phyloP scores from a whole-genome alignment of 2,888 invertebrate genomes.

The Gymnoscelis rufifasciata region DNA sequence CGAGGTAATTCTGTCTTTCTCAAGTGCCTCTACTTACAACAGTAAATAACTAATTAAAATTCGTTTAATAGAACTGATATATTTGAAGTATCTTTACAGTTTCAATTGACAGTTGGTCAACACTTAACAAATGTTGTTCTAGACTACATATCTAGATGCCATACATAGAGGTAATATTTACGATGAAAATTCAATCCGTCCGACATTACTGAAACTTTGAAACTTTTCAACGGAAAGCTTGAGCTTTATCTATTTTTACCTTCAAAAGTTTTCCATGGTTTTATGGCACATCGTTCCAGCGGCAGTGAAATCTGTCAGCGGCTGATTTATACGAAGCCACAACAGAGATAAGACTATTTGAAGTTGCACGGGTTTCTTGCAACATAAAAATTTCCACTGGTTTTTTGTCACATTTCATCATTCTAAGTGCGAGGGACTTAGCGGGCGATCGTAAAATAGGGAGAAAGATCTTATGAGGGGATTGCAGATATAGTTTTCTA shows the following conservation, averaged over 20 bases:
- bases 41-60: no score
- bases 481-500: background rate
- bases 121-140: no score
- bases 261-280: slow-evolving; percentile 7
- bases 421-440: slow-evolving; percentile 27
- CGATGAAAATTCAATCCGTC: background rate
- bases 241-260: slow-evolving; percentile 2
- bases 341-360: slow-evolving; percentile 16
- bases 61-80: no score
- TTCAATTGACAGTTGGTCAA: no score
- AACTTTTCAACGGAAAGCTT: background rate
- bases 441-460: slow-evolving; percentile 13
- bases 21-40: no score
- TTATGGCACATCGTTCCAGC: slow-evolving; percentile 5
- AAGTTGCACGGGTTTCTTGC: slow-evolving; percentile 12
- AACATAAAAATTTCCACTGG: slow-evolving; percentile 18
- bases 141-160: no score
- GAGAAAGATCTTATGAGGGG: slow-evolving; percentile 3
- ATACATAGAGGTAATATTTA: background rate
- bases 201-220: background rate
- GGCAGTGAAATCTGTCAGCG: slow-evolving; percentile 9
- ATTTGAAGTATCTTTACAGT: no score
- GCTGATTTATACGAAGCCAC: slow-evolving; percentile 7
- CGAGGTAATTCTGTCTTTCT: no score
- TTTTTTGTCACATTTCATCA: slow-evolving; percentile 19